phyloP scores from a whole-genome alignment of 2,113 vertebrate genomes.

The Pyrgilauda ruficollis region DNA sequence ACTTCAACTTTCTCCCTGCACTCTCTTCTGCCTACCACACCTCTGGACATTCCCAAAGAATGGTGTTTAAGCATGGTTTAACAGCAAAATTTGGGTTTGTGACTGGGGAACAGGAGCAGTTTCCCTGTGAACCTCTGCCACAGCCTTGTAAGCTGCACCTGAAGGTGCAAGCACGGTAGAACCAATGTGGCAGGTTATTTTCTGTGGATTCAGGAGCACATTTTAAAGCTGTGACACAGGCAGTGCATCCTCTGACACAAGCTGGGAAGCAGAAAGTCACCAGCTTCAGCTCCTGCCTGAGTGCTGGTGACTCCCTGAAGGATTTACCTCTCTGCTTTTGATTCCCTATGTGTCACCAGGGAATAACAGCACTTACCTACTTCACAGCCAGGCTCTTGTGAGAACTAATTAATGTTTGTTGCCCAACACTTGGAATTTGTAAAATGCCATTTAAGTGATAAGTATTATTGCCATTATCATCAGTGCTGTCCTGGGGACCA shows the following conservation, averaged over 20 bases:
- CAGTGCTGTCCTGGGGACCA: background rate
- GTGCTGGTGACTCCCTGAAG: background rate
- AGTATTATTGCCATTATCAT: constrained; percentile 45
- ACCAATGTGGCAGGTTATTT: background rate
- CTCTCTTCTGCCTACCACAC: background rate
- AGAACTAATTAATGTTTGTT: constrained; percentile 63
- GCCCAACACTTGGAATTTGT: constrained; percentile 36
- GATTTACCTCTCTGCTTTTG: background rate
- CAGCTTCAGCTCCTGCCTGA: background rate
- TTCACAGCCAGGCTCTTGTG: constrained; percentile 48
- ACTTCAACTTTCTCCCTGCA: background rate
- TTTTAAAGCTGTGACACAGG: background rate
- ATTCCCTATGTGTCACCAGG: background rate
- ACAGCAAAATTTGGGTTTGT: background rate
- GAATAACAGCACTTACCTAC: constrained; percentile 40
- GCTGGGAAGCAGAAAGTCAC: background rate
- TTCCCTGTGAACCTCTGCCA: background rate
- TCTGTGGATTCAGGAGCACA: background rate
- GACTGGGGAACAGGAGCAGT: background rate
- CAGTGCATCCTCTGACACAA: background rate
- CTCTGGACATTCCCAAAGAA: rapidly evolving
- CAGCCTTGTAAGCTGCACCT: background rate
- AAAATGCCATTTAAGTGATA: constrained; percentile 44
- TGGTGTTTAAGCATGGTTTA: background rate
- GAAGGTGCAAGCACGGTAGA: background rate